Conservation (phyloP, 2,888 invertebrate genomes). For the Lasioglossum calceatum region DNA sequence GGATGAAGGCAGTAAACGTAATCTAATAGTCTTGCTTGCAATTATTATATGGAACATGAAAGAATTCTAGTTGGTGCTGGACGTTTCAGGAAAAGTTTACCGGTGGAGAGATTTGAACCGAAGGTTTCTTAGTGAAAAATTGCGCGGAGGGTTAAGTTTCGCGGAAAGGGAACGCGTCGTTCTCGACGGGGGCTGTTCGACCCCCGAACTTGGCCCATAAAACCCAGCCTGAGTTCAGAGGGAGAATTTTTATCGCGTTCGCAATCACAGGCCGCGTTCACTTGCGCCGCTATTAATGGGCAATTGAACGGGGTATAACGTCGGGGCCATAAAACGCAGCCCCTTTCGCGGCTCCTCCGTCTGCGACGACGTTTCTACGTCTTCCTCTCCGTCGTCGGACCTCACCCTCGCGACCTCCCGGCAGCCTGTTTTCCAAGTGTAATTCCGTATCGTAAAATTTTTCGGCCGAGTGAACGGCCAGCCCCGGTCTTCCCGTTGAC, state of each 20-base stretch:
- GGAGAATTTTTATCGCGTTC: slow-evolving; percentile 47
- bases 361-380: slow-evolving; percentile 17
- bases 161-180: slow-evolving; percentile 2
- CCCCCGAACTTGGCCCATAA: slow-evolving; percentile 3
- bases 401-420: neutral
- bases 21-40: too few relatives aligned
- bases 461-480: slow-evolving; percentile 29
- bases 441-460: slow-evolving; percentile 53
- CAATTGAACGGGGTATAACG: slow-evolving; percentile 37
- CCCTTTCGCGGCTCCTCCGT: neutral
- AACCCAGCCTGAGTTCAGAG: neutral
- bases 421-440: slow-evolving; percentile 19
- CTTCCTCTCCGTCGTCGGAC: neutral
- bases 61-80: too few relatives aligned
- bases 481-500: slow-evolving; percentile 37
- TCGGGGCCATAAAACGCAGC: slow-evolving; percentile 13
- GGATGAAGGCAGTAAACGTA: neutral
- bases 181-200: neutral
- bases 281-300: slow-evolving; percentile 47
- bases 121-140: neutral
- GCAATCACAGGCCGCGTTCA: slow-evolving; percentile 37
- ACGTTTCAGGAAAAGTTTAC: too few relatives aligned
- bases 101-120: neutral
- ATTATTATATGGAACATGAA: too few relatives aligned
- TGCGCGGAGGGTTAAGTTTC: neutral